Evolutionary conservation across 2,113 vertebrate species (phyloP).

Genomic region (Rhabdornis inornatus): DNA sequence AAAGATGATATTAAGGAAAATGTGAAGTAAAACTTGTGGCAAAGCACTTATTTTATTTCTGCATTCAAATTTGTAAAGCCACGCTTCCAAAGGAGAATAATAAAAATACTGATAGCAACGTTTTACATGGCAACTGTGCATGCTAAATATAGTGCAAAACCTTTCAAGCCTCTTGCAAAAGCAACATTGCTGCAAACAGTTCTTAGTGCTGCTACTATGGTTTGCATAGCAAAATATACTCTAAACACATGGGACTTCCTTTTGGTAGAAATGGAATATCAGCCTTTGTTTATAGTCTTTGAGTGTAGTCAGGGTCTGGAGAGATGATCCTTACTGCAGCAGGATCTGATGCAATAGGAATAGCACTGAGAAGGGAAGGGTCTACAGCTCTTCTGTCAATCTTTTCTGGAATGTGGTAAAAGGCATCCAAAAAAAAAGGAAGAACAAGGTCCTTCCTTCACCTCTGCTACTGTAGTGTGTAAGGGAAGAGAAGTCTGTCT

Average conservation of each 20-base stretch:
- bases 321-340: not conserved
- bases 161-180: not conserved
- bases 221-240: not conserved
- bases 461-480: not conserved
- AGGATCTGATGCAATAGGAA: not conserved
- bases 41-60: not conserved
- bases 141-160: not conserved
- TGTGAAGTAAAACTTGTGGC: not conserved
- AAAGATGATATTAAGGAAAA: not conserved
- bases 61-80: not conserved
- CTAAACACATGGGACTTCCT: not conserved
- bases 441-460: not conserved
- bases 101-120: not conserved
- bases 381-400: not conserved
- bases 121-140: not conserved
- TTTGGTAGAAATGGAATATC: not conserved
- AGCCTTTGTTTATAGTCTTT: not conserved
- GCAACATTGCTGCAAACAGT: not conserved
- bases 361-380: not conserved
- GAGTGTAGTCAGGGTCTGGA: not conserved
- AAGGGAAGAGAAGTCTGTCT: not conserved
- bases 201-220: not conserved
- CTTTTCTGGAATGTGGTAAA: not conserved
- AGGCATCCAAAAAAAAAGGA: not conserved
- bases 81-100: not conserved